phyloP scores from a whole-genome alignment of 2,113 vertebrate species.

The Mirounga angustirostris region DNA sequence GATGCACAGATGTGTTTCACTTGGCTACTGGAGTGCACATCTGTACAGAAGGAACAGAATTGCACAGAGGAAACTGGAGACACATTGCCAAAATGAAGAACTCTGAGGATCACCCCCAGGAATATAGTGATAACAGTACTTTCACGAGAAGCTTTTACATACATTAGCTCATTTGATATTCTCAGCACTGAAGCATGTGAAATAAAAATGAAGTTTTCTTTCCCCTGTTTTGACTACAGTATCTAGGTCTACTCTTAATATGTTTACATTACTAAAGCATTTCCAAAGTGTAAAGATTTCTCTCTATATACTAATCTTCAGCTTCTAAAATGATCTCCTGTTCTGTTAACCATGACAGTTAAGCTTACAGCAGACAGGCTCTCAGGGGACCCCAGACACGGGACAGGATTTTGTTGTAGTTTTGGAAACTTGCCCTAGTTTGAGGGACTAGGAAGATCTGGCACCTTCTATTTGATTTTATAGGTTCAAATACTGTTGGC shows the following conservation, averaged over 20 bases:
- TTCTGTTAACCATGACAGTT: constrained; percentile 17
- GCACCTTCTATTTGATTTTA: constrained; percentile 74
- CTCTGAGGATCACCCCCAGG: background rate
- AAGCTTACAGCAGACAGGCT: constrained; percentile 41
- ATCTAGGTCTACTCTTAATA: constrained; percentile 52
- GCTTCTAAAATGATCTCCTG: constrained; percentile 65
- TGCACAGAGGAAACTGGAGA: background rate
- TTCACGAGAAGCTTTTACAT: background rate
- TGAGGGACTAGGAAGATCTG: constrained; percentile 70
- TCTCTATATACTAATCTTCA: constrained; percentile 16
- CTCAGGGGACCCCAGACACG: background rate
- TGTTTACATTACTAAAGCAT: constrained; percentile 54
- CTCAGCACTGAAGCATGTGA: constrained; percentile 28
- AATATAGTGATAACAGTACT: background rate
- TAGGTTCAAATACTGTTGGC: constrained; percentile 65
- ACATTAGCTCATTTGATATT: constrained; percentile 1
- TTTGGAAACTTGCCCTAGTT: constrained; percentile 73
- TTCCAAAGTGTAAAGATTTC: constrained; percentile 47
- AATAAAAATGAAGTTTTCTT: constrained; percentile 42
- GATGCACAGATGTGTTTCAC: background rate
- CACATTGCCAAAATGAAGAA: background rate
- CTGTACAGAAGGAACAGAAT: background rate
- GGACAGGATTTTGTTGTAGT: constrained; percentile 66
- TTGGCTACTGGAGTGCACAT: background rate
- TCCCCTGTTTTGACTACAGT: constrained; percentile 51